phyloP scores from a whole-genome alignment of 2,888 invertebrate genomes.

The Dasysyrphus tricinctus region DNA sequence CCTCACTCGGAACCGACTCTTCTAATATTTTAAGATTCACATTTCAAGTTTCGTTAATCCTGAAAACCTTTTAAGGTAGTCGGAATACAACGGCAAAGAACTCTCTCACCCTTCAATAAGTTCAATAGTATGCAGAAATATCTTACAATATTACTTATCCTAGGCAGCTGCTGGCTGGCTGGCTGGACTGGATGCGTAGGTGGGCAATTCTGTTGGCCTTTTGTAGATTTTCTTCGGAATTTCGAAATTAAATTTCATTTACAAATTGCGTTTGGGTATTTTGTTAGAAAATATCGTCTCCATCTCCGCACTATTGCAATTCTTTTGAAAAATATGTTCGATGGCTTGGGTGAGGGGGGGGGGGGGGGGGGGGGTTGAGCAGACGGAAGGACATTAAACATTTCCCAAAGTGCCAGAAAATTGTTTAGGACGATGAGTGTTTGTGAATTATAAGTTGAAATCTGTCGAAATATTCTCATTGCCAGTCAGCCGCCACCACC shows the following conservation, averaged over 20 bases:
- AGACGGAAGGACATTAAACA: not conserved
- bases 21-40: constrained; percentile 21
- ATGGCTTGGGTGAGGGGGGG: not conserved
- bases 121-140: constrained; percentile 18
- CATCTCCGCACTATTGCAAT: constrained; percentile 22
- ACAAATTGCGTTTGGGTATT: constrained; percentile 69
- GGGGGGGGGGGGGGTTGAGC: not conserved
- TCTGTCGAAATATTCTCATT: constrained; percentile 47
- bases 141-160: constrained; percentile 7
- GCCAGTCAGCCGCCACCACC: no score
- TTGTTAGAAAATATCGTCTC: constrained; percentile 33
- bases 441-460: constrained; percentile 57
- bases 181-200: constrained; percentile 1
- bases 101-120: not conserved
- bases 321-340: not conserved
- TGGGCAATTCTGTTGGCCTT: not conserved
- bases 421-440: constrained; percentile 30
- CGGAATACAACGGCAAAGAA: not conserved
- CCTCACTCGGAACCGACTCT: not conserved
- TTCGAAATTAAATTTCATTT: constrained; percentile 68
- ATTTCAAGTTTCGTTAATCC: constrained; percentile 35
- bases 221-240: constrained; percentile 41
- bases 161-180: no score
- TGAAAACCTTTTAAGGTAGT: constrained; percentile 23
- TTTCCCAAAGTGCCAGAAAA: constrained; percentile 24